Evolutionary conservation across 2,113 vertebrate species (phyloP).

Genomic region (Cavia aperea): DNA sequence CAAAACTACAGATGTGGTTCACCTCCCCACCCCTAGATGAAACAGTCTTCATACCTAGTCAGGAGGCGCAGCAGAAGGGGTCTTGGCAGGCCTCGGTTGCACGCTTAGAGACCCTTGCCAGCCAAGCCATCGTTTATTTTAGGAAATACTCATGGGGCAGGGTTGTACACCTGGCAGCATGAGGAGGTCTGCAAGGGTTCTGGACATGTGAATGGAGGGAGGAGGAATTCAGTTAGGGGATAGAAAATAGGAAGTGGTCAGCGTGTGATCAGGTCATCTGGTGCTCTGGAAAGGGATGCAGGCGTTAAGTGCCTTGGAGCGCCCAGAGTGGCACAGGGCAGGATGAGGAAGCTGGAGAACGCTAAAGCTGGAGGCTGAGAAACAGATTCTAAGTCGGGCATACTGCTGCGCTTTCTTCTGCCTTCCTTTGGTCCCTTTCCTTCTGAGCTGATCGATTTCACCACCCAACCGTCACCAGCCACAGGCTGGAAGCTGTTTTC

Average conservation of each 20-base stretch:
- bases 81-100: neutral
- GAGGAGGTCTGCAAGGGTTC: neutral
- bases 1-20: neutral
- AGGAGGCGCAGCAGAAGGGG: neutral
- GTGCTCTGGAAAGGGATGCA: neutral
- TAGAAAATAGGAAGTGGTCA: constrained; percentile 1
- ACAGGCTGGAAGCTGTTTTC: neutral
- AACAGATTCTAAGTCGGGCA: neutral
- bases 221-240: neutral
- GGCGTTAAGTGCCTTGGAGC: neutral
- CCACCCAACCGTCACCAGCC: neutral
- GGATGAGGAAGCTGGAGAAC: neutral
- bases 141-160: neutral
- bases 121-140: neutral
- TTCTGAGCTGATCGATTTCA: neutral
- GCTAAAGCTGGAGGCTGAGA: neutral
- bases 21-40: neutral
- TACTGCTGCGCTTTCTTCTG: neutral
- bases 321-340: neutral
- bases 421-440: neutral
- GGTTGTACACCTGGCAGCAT: neutral
- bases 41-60: neutral
- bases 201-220: neutral
- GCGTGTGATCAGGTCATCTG: neutral
- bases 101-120: neutral